Conservation (phyloP, 2,888 invertebrate species). For the Nymphalis polychloros region DNA sequence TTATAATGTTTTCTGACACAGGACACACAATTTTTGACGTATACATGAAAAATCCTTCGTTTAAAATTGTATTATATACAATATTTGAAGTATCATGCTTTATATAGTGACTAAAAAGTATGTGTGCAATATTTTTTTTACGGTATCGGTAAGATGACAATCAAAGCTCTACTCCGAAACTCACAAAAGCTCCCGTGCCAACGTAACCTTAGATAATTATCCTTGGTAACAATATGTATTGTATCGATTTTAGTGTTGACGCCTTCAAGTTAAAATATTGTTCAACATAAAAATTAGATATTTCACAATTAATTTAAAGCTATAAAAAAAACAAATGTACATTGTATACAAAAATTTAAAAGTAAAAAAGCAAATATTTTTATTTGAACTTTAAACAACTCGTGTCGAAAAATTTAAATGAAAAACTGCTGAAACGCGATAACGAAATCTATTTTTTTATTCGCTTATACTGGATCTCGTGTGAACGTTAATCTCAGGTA, state of each 20-base stretch:
- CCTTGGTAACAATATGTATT: too few relatives aligned
- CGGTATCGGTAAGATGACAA: too few relatives aligned
- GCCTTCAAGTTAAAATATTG: too few relatives aligned
- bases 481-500: not conserved
- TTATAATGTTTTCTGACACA: slow-evolving; percentile 4
- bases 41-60: not conserved
- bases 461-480: not conserved
- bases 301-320: too few relatives aligned
- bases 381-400: not conserved
- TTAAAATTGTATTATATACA: not conserved
- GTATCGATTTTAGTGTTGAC: too few relatives aligned
- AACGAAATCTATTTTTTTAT: not conserved
- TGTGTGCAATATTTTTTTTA: too few relatives aligned
- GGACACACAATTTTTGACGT: not conserved
- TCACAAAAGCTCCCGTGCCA: too few relatives aligned
- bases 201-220: too few relatives aligned
- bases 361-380: not conserved
- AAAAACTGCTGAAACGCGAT: slow-evolving; percentile 3
- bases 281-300: too few relatives aligned
- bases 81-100: too few relatives aligned
- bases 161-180: too few relatives aligned
- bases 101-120: too few relatives aligned
- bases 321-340: not conserved
- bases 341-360: not conserved
- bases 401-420: slow-evolving; percentile 5